phyloP scores from a whole-genome alignment of 1,140 invertebrate genomes.

The Dendrolimus punctatus region DNA sequence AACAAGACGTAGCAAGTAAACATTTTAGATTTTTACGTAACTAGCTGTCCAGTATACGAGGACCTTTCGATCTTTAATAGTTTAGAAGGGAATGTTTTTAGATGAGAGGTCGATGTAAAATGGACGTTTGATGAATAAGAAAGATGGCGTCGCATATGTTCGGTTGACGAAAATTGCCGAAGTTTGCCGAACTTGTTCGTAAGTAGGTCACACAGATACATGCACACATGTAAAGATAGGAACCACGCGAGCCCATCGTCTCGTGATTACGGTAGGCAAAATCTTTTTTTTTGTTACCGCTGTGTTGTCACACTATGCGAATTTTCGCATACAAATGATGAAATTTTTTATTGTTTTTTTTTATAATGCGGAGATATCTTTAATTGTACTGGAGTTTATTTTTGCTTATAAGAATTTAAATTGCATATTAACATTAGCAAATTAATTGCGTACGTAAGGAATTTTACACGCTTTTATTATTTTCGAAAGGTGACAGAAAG shows the following conservation, averaged over 20 bases:
- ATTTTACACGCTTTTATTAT: no score
- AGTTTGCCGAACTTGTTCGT: conserved; percentile 27
- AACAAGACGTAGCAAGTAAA: conserved; percentile 17
- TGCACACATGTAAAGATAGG: conserved; percentile 31
- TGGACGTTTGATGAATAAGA: conserved; percentile 33
- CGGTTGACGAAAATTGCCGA: conserved; percentile 44
- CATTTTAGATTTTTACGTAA: conserved; percentile 23
- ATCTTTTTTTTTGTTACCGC: conserved; percentile 39
- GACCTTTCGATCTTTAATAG: neutral
- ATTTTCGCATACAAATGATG: conserved; percentile 24
- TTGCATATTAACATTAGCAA: neutral
- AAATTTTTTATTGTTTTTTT: neutral
- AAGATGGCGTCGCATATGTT: conserved; percentile 33
- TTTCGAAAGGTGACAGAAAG: no score
- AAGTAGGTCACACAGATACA: conserved; percentile 39
- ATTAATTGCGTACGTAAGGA: neutral
- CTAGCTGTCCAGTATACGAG: no score
- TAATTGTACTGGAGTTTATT: no score
- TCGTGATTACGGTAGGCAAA: conserved; percentile 27
- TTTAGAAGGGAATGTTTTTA: no score
- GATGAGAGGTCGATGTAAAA: conserved; percentile 34
- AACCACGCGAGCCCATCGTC: conserved; percentile 20
- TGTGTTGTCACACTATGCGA: conserved; percentile 43
- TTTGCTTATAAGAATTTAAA: no score
- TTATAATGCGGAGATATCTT: no score